These are phyloP conservation scores for Cervus canadensis DNA, from an alignment of 2,113 vertebrate species.

Conservation along the genomic window DNA sequence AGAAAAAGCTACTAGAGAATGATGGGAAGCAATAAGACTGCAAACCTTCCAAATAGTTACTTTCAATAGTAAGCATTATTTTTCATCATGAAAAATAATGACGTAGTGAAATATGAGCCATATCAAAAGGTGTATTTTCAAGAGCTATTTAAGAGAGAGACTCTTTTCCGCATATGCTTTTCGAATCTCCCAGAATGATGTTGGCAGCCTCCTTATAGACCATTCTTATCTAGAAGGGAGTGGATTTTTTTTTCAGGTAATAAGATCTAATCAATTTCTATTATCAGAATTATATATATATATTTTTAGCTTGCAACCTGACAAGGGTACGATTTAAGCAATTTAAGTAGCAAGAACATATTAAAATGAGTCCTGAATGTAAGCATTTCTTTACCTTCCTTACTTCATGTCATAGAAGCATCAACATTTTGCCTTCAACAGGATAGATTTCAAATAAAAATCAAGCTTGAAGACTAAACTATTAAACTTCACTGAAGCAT, in stretches of 20 bases:
- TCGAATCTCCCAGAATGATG: background rate
- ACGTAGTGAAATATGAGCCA: background rate
- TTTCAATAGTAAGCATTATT: constrained; percentile 22
- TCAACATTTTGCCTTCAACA: background rate
- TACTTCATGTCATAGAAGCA: background rate
- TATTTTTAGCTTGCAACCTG: background rate
- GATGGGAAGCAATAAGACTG: background rate
- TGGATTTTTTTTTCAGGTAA: background rate
- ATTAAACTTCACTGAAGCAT: background rate
- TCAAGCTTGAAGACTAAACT: background rate
- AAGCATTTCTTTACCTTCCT: background rate
- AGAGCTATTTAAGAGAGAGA: background rate
- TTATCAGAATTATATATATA: background rate
- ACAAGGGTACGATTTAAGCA: background rate
- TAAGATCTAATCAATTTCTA: constrained; percentile 14
- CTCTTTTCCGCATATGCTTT: background rate
- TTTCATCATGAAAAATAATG: background rate
- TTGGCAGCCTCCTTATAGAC: background rate
- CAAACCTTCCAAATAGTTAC: background rate
- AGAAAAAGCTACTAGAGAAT: background rate
- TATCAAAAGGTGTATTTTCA: background rate
- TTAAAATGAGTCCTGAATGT: background rate
- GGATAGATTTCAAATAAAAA: background rate
- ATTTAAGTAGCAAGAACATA: background rate
- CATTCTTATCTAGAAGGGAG: background rate